These are phyloP conservation scores for Medauroidea extradentata DNA, from an alignment of 1,140 invertebrate genomes.

Conservation along the genomic window DNA sequence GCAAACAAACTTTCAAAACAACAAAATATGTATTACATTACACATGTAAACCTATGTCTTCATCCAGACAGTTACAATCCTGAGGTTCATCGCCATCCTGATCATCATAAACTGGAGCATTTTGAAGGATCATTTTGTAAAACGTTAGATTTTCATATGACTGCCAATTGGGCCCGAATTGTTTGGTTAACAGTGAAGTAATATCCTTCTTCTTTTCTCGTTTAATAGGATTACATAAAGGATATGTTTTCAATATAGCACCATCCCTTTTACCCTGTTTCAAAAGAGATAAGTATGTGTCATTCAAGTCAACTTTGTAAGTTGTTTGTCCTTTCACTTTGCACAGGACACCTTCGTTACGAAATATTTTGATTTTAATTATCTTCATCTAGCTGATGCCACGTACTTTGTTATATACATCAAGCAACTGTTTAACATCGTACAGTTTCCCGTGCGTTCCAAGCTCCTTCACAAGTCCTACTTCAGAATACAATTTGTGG, in stretches of 20 bases:
- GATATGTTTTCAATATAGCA: neutral
- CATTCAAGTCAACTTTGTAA: neutral
- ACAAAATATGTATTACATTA: no score
- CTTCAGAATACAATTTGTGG: slow-evolving; percentile 11
- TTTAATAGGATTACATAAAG: neutral
- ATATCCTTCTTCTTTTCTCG: neutral
- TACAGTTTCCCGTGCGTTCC: slow-evolving; percentile 14
- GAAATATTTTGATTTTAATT: neutral
- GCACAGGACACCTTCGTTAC: neutral
- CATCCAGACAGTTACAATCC: neutral
- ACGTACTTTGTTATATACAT: neutral
- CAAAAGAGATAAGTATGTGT: neutral
- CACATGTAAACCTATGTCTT: neutral
- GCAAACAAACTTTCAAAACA: no score
- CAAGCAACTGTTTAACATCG: slow-evolving; percentile 12
- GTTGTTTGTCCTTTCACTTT: neutral
- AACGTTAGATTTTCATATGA: neutral
- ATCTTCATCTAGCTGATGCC: neutral
- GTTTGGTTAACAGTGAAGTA: neutral
- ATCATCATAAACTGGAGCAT: neutral
- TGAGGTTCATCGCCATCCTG: neutral
- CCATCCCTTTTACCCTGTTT: neutral
- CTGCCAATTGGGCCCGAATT: neutral
- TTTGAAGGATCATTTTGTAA: neutral
- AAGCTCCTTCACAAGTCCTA: slow-evolving; percentile 12